A percentile compares a stretch with the other conserved stretches of the same genome.
These are phyloP conservation scores for Drosophila parthenogenetica DNA, from an alignment of 2,888 invertebrate genomes.

Conservation along the genomic window DNA sequence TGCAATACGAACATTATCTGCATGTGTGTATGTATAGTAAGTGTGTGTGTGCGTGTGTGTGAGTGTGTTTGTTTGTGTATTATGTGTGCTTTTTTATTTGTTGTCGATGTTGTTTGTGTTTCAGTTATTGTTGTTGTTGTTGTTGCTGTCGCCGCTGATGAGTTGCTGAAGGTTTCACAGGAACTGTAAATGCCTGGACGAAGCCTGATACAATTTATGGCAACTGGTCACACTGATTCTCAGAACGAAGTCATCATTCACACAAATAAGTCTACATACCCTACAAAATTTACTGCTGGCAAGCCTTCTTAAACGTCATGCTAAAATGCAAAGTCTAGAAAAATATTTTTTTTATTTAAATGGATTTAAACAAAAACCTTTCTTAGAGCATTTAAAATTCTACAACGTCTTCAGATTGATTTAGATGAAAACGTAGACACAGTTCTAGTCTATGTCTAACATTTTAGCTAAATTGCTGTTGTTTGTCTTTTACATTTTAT, in stretches of 20 bases:
- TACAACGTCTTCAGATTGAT: background rate
- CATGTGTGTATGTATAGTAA: conserved; percentile 36
- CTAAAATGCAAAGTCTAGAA: too few species aligned
- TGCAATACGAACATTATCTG: conserved; percentile 61
- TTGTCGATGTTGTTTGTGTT: conserved; percentile 25
- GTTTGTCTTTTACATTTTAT: conserved; percentile 25
- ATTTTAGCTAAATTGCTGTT: conserved; percentile 21
- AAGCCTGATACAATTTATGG: conserved; percentile 7
- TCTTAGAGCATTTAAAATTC: conserved; percentile 33
- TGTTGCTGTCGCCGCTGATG: conserved; percentile 34
- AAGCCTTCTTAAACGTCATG: too few species aligned
- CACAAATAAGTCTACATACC: background rate
- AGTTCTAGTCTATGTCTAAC: background rate
- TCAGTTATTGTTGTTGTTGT: conserved; percentile 2
- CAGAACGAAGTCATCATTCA: background rate
- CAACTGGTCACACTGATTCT: conserved; percentile 30
- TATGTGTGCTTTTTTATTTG: conserved; percentile 27
- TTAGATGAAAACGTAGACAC: background rate
- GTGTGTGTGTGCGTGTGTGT: background rate
- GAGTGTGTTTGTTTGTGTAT: conserved; percentile 2
- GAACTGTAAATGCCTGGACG: conserved; percentile 27
- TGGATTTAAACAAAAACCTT: too few species aligned
- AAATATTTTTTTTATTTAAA: too few species aligned
- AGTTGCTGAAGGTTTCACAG: conserved; percentile 35
- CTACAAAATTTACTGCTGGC: too few species aligned